phyloP scores from a whole-genome alignment of 2,888 invertebrate genomes.

The Athetis lepigone region DNA sequence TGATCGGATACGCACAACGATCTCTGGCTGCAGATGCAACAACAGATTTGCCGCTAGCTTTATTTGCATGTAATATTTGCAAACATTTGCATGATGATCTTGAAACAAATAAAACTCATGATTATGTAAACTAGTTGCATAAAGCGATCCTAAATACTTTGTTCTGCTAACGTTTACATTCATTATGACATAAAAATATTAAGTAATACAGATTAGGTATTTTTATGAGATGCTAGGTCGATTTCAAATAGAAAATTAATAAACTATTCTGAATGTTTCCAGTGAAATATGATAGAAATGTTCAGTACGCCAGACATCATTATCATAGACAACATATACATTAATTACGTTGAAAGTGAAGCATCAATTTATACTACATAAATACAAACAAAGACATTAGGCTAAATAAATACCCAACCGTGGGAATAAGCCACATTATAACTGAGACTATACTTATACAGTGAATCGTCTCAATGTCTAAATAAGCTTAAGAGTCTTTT shows the following conservation, averaged over 20 bases:
- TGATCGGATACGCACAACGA: constrained; percentile 75
- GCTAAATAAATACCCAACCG: constrained; percentile 61
- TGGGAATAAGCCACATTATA: constrained; percentile 67
- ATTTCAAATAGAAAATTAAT: not conserved
- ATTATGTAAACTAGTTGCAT: constrained; percentile 56
- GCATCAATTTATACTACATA: constrained; percentile 55
- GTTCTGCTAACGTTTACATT: constrained; percentile 22
- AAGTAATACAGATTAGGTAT: constrained; percentile 8
- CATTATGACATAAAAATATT: constrained; percentile 20
- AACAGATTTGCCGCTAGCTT: constrained; percentile 78
- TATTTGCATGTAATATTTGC: constrained; percentile 70
- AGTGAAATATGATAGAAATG: not conserved
- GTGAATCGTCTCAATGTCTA: constrained; percentile 57
- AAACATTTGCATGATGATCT: constrained; percentile 52
- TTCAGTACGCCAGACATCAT: not conserved
- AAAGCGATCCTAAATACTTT: constrained; percentile 29
- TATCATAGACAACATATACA: constrained; percentile 9
- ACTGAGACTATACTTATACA: constrained; percentile 61
- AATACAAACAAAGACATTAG: constrained; percentile 62
- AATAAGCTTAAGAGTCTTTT: constrained; percentile 64
- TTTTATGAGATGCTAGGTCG: not conserved
- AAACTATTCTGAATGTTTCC: not conserved
- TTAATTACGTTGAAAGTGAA: constrained; percentile 67
- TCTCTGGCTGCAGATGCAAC: constrained; percentile 69
- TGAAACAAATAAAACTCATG: constrained; percentile 39